Evolutionary conservation across 2,888 invertebrate species (phyloP).

Genomic region (Hypomecis punctinalis): DNA sequence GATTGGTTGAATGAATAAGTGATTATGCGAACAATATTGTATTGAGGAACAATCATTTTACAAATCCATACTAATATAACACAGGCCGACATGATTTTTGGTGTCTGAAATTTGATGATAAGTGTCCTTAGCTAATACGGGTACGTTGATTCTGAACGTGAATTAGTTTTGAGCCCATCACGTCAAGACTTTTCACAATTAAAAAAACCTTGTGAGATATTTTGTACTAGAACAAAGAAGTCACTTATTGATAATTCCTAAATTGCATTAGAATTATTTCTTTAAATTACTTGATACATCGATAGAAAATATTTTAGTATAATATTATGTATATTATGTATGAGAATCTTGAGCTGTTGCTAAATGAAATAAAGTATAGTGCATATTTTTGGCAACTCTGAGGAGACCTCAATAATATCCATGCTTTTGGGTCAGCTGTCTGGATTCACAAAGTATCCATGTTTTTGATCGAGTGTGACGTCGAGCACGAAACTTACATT

Average conservation of each 20-base stretch:
- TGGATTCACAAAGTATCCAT: conserved; percentile 2
- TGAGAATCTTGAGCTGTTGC: no score
- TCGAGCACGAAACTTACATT: conserved; percentile 4
- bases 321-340: no score
- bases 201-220: not conserved
- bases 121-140: not conserved
- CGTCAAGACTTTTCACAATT: not conserved
- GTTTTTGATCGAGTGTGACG: not conserved
- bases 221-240: no score
- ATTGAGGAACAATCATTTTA: no score
- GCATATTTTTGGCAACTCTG: not conserved
- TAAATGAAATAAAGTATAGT: no score
- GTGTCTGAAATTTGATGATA: not conserved
- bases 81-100: conserved; percentile 1
- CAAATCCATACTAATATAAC: no score
- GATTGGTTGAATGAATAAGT: conserved; percentile 4
- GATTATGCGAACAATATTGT: not conserved
- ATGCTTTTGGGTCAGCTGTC: not conserved
- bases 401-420: conserved; percentile 1
- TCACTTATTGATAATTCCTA: no score
- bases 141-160: not conserved
- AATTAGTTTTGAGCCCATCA: not conserved
- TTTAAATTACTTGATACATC: no score
- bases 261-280: no score
- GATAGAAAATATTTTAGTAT: no score